Evolutionary conservation across 2,797 vertebrate species (phyloP).

Genomic region (Sarcoramphus papa): DNA sequence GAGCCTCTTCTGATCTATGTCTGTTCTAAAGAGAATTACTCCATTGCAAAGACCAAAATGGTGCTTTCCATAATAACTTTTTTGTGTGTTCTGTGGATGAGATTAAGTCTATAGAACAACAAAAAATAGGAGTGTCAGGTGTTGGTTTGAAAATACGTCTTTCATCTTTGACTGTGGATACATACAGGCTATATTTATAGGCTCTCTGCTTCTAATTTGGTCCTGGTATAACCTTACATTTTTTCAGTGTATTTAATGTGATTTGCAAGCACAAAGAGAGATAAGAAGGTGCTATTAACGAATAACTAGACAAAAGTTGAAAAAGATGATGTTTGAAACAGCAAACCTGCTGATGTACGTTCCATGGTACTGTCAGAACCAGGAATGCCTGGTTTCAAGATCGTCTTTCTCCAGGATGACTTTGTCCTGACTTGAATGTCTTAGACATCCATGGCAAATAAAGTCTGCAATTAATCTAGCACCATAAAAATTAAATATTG

Average conservation of each 20-base stretch:
- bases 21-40: not conserved
- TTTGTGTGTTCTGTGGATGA: not conserved
- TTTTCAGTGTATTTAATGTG: not conserved
- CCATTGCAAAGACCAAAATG: not conserved
- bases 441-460: not conserved
- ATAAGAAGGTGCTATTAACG: not conserved
- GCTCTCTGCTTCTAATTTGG: not conserved
- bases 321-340: not conserved
- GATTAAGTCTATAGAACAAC: not conserved
- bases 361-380: not conserved
- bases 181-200: not conserved
- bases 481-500: not conserved
- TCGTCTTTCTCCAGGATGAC: not conserved
- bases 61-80: not conserved
- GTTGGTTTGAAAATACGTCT: not conserved
- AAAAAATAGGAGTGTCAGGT: not conserved
- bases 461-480: not conserved
- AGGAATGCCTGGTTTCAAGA: not conserved
- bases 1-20: not conserved
- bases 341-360: fast-evolving
- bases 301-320: not conserved
- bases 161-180: not conserved
- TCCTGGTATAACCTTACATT: not conserved
- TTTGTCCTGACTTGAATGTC: not conserved
- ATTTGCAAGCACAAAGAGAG: not conserved